Evolutionary conservation across 2,888 invertebrate species (phyloP), one percentile per base, ranked within the genome.

Genomic region (Plagodis dolabraria): DNA sequence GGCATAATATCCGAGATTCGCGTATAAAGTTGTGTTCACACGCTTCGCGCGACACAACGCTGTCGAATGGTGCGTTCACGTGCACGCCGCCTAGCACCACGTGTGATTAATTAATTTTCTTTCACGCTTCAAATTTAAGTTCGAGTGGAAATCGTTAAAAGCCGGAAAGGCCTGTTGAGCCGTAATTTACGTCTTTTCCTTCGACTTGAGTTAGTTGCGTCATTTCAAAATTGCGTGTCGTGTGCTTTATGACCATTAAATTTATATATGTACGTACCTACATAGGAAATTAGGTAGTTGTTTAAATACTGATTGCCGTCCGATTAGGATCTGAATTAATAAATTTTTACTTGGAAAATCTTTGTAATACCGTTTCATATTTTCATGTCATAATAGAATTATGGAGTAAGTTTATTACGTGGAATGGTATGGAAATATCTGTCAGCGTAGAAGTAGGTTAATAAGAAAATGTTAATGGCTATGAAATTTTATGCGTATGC

Each of bases 31-130:
- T 40, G 53, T 48, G 57, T 60, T 58, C 51, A 63, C 57, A 60
- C 51, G 22, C 56, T 57, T 46, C 58, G 46, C 42, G 49, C 7
- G 11, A 49, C 53, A 62, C 57, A 57, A 56, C 64, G 46, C 50
- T 57, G 58, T 58, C 52, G 45, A 56, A 62, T 52, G 53, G 64
- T 61, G 64, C 68, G 72, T 64, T 67, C 65, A 68, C 68, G 67
- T 71, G 63, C 63, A 57, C 69, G 56, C 60, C 68, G 62, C 65
- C 74, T 70, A 71, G 76, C 77, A 76, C 76, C 81, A 82, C 79
- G 77, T 87, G 86, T 88, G 85, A 88, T 88, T 90, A 89, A 90
- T 91, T 88, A 86, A 87, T 87, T 89, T 89, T 90, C 89, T 90
- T 89, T 89, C 84, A 86, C 85, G 84, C 84, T 87, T 84, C 80